Percentiles rank a stretch among this genome's conserved stretches.
These are phyloP conservation scores for Notocelia uddmanniana DNA, from an alignment of 2,888 invertebrate genomes.

Conservation along the genomic window DNA sequence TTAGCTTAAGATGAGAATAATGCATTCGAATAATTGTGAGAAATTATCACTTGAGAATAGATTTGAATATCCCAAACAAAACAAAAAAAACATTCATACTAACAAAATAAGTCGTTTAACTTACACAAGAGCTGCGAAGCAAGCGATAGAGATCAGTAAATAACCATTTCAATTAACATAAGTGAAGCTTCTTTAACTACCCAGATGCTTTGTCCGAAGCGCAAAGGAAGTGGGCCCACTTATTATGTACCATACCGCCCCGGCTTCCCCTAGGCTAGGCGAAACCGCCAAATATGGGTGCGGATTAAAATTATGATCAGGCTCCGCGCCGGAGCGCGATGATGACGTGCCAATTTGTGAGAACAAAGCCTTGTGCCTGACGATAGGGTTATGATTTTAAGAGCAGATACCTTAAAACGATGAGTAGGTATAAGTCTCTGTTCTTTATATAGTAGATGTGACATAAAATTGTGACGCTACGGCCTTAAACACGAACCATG, in stretches of 20 bases:
- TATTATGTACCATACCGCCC: conserved; percentile 39
- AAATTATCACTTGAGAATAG: not conserved
- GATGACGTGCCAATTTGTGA: conserved; percentile 26
- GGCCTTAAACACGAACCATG: not conserved
- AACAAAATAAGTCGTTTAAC: not conserved
- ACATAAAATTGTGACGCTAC: not conserved
- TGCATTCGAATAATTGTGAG: not conserved
- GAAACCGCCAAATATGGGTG: conserved; percentile 39
- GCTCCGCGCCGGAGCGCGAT: conserved; percentile 13
- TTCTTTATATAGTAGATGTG: not conserved
- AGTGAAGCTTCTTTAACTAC: not conserved
- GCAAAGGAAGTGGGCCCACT: conserved; percentile 36
- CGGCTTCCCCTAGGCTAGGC: conserved; percentile 32
- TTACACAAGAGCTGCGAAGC: not conserved
- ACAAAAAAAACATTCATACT: not conserved
- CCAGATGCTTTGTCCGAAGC: conserved; percentile 4
- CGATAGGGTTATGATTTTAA: not conserved
- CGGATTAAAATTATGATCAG: conserved; percentile 43
- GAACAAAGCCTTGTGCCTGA: conserved; percentile 6
- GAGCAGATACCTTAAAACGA: not conserved
- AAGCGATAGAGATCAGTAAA: not conserved
- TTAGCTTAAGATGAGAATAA: not conserved
- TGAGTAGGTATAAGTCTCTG: not conserved
- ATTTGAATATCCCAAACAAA: not conserved
- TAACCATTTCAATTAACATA: not conserved